Evolutionary conservation across 2,113 vertebrate genomes (phyloP).

Genomic region (Neomonachus schauinslandi): DNA sequence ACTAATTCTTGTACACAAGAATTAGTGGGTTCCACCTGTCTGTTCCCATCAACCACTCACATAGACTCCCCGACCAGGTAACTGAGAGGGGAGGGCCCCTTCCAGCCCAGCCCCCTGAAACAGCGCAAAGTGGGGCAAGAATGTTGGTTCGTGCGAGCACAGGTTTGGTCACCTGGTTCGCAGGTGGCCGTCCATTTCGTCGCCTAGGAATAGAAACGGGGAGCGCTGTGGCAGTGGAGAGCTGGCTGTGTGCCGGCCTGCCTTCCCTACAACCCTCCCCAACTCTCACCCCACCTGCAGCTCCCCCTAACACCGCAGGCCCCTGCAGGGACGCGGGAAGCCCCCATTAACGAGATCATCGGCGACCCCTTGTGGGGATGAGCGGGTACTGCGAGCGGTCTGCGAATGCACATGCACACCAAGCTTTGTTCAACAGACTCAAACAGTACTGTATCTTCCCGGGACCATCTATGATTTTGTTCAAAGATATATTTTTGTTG

Average conservation of each 20-base stretch:
- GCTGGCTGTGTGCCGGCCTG: background rate
- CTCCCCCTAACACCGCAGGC: accelerated
- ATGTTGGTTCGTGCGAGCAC: accelerated
- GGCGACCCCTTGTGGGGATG: background rate
- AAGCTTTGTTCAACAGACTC: background rate
- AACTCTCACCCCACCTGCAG: accelerated
- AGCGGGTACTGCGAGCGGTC: background rate
- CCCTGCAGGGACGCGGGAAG: accelerated
- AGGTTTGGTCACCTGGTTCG: background rate
- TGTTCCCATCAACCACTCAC: background rate
- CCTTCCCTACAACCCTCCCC: no score
- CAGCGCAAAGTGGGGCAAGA: accelerated
- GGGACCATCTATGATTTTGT: background rate
- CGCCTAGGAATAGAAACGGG: background rate
- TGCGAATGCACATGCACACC: accelerated
- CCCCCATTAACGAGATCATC: background rate
- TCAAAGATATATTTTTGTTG: background rate
- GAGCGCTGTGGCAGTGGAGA: background rate
- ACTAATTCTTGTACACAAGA: background rate
- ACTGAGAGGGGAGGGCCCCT: no score
- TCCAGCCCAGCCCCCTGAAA: no score
- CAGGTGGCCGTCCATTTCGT: background rate
- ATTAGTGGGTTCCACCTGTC: background rate
- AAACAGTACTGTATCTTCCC: background rate
- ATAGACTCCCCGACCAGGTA: no score